Conservation (phyloP, 2,888 invertebrate genomes). For the Aleiodes testaceus region DNA sequence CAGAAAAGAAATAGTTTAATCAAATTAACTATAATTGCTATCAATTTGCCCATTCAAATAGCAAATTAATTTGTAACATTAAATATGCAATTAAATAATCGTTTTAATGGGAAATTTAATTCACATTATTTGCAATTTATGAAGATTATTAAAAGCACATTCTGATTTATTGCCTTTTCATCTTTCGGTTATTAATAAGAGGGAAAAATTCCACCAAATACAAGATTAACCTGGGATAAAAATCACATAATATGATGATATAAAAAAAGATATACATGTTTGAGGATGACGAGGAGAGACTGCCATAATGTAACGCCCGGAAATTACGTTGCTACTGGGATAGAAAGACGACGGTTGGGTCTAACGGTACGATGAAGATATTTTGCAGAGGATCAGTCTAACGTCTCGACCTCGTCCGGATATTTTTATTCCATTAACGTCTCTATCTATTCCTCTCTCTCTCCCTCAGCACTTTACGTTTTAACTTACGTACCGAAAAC, state of each 20-base stretch:
- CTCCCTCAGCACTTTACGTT: slow-evolving; percentile 9
- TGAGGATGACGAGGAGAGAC: slow-evolving; percentile 27
- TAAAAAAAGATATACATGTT: background rate
- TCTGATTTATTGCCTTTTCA: too few relatives aligned
- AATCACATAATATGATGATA: background rate
- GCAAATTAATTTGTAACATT: background rate
- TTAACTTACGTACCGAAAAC: slow-evolving; percentile 21
- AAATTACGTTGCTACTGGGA: slow-evolving; percentile 31
- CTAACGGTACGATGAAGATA: slow-evolving; percentile 16
- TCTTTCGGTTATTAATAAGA: too few relatives aligned
- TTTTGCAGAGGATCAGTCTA: slow-evolving; percentile 25
- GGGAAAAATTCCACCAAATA: too few relatives aligned
- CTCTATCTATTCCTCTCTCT: slow-evolving; percentile 35
- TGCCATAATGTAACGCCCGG: slow-evolving; percentile 19
- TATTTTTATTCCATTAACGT: slow-evolving; percentile 53
- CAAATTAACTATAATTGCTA: slow-evolving; percentile 23
- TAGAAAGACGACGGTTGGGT: background rate
- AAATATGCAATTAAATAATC: background rate
- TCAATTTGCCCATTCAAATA: slow-evolving; percentile 5
- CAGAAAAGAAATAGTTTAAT: slow-evolving; percentile 10
- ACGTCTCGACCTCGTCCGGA: slow-evolving; percentile 46
- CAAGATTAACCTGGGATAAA: too few relatives aligned
- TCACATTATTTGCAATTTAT: background rate
- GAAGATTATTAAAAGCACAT: background rate
- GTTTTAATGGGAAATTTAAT: background rate